These are phyloP conservation scores for Latrodectus geometricus DNA, from an alignment of 1,140 invertebrate genomes.

Conservation along the genomic window DNA sequence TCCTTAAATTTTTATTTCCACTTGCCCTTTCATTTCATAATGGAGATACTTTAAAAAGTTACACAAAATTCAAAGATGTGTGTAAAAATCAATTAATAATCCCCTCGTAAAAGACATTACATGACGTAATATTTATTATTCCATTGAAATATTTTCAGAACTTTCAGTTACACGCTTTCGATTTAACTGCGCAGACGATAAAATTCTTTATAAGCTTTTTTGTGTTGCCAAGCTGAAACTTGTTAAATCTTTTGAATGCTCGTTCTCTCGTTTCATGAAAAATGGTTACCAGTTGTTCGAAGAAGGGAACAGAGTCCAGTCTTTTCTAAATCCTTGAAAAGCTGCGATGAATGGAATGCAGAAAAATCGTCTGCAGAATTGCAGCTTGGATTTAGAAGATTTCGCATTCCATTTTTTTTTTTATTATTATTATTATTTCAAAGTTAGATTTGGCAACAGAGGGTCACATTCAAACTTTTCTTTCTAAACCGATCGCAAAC, in stretches of 20 bases:
- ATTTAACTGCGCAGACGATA: not conserved
- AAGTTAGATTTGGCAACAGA: constrained; percentile 3
- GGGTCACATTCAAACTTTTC: not conserved
- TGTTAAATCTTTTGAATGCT: constrained; percentile 16
- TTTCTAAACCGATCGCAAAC: constrained; percentile 26
- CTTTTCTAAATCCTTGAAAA: constrained; percentile 26
- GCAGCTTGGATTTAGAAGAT: constrained; percentile 18
- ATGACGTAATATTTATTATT: too few species aligned
- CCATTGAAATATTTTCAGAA: too few species aligned
- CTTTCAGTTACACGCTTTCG: not conserved
- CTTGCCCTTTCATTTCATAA: too few species aligned
- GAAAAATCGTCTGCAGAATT: constrained; percentile 2
- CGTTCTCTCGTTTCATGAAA: not conserved
- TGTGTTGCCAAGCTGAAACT: constrained; percentile 17
- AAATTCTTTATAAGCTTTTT: not conserved
- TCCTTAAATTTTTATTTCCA: too few species aligned
- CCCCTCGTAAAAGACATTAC: too few species aligned
- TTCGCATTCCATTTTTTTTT: not conserved
- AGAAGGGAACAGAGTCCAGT: not conserved
- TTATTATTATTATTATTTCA: constrained; percentile 11
- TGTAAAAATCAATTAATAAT: too few species aligned
- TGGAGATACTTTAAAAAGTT: too few species aligned
- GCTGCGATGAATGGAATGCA: constrained; percentile 3
- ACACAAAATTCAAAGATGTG: too few species aligned
- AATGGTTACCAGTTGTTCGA: constrained; percentile 3